These are phyloP conservation scores for Antheraea pernyi DNA, from an alignment of 1,140 invertebrate genomes.

Conservation along the genomic window DNA sequence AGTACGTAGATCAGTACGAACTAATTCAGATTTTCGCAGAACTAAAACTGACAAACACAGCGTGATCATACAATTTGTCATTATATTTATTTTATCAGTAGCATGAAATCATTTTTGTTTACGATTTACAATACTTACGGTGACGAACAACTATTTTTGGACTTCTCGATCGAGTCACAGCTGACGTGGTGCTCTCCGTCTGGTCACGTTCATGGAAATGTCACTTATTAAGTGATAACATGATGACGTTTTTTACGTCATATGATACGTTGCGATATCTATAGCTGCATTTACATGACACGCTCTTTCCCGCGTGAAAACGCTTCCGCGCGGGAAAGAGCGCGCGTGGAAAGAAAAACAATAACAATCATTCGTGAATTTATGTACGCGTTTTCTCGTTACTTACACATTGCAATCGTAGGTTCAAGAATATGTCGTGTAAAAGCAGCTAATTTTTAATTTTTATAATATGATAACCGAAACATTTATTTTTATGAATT, in stretches of 20 bases:
- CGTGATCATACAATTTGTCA: neutral
- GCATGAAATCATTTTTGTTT: constrained; percentile 16
- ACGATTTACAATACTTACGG: constrained; percentile 25
- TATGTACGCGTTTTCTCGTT: too few species aligned
- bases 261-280: neutral
- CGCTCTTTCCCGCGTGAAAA: too few species aligned
- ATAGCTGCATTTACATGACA: neutral
- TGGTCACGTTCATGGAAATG: constrained; percentile 28
- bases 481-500: neutral
- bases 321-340: too few species aligned
- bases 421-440: too few species aligned
- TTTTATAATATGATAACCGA: neutral
- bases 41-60: neutral
- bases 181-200: constrained; percentile 27
- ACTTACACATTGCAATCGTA: too few species aligned
- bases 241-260: constrained; percentile 16
- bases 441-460: neutral
- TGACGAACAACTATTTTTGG: constrained; percentile 32
- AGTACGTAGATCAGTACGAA: neutral
- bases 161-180: constrained; percentile 26
- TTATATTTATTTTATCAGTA: constrained; percentile 16
- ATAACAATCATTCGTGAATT: too few species aligned
- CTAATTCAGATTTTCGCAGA: neutral
- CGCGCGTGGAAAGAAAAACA: too few species aligned
- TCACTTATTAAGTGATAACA: neutral